phyloP scores from a whole-genome alignment of 2,888 invertebrate genomes.

The Ennomos fuscantarius region DNA sequence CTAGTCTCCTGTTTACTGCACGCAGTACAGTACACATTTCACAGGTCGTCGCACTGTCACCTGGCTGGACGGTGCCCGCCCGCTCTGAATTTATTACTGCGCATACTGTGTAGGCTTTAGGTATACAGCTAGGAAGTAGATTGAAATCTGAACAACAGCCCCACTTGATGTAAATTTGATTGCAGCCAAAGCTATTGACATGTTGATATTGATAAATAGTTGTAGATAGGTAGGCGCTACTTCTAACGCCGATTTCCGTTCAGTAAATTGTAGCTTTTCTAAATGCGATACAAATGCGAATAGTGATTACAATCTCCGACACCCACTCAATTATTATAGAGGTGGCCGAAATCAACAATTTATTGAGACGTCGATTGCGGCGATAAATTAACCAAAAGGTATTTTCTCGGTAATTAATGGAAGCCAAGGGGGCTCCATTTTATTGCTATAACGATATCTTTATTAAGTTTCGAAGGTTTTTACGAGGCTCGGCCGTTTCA shows the following conservation, averaged over 20 bases:
- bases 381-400: constrained; percentile 69
- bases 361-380: constrained; percentile 67
- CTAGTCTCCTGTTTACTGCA: constrained; percentile 9
- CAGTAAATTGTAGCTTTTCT: constrained; percentile 19
- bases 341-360: constrained; percentile 67
- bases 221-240: constrained; percentile 12
- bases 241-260: constrained; percentile 10
- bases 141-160: constrained; percentile 19
- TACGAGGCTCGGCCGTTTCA: constrained; percentile 45
- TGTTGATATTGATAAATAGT: constrained; percentile 19
- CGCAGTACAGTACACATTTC: constrained; percentile 12
- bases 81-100: constrained; percentile 28
- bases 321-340: constrained; percentile 54
- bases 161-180: constrained; percentile 21
- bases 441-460: constrained; percentile 72
- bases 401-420: constrained; percentile 71
- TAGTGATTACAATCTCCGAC: constrained; percentile 52
- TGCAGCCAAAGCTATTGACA: constrained; percentile 15
- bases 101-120: constrained; percentile 17
- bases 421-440: constrained; percentile 58
- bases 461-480: constrained; percentile 66
- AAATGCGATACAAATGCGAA: constrained; percentile 45
- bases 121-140: constrained; percentile 19
- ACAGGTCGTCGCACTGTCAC: constrained; percentile 26
- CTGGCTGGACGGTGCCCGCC: constrained; percentile 19